Conservation (phyloP, 2,113 vertebrate genomes). For the Sphyrna mokarran region DNA sequence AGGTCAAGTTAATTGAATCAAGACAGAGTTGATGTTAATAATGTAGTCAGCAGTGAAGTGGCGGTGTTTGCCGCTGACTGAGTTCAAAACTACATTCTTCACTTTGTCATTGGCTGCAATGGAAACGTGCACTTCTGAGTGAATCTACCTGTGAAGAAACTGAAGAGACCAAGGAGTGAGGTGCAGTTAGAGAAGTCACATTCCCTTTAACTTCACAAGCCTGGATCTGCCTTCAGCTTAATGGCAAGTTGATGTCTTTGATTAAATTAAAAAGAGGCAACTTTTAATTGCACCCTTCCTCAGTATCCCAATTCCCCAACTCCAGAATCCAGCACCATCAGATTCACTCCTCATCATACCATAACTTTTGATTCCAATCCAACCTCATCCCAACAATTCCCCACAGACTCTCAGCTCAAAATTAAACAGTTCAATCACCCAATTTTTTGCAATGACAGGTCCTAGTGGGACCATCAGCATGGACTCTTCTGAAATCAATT, state of each 20-base stretch:
- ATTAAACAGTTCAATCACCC: not conserved
- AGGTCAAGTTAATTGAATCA: not conserved
- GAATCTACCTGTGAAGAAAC: not conserved
- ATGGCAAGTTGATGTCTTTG: not conserved
- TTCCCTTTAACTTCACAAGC: not conserved
- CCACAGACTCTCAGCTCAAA: not conserved
- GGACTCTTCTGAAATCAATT: too few relatives aligned
- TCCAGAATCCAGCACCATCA: not conserved
- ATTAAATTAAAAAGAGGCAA: not conserved
- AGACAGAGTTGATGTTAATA: not conserved
- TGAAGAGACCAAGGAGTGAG: too few relatives aligned
- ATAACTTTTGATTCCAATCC: not conserved
- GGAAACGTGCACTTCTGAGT: not conserved
- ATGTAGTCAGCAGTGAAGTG: not conserved
- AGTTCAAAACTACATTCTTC: not conserved
- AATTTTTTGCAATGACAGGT: too few relatives aligned
- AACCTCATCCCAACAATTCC: not conserved
- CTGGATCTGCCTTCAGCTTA: not conserved
- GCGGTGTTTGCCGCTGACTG: not conserved
- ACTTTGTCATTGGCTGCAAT: not conserved
- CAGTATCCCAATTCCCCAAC: not conserved
- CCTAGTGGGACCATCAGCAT: too few relatives aligned
- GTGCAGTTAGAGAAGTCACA: too few relatives aligned
- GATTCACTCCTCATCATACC: not conserved
- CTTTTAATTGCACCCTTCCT: not conserved